Evolutionary conservation across 2,113 vertebrate genomes (phyloP), one percentile per base, ranked within the genome.

Genomic region (Tenrec ecaudatus): DNA sequence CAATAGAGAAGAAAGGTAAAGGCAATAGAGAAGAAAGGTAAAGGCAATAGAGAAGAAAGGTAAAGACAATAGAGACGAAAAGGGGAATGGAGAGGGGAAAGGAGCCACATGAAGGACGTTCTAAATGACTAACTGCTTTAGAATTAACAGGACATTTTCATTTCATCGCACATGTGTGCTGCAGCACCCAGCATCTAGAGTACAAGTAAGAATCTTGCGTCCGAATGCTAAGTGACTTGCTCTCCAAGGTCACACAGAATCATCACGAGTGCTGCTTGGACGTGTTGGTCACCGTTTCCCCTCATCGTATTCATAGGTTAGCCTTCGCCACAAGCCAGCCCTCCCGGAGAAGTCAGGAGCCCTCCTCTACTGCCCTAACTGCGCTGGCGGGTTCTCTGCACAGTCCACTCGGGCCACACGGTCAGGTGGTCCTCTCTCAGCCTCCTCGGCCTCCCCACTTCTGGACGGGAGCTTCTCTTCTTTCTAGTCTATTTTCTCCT

Each of bases 341-440:
- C 2, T 9, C 33, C 33, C 15, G 33, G n/a, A 1, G 27, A 77
- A 57, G 2, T 22, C 12, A 23, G 60, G 10, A 53, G 43, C 36
- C 6, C 31, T 83, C 62, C 47, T 6, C 47, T 47, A 0, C 40
- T 58, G 0, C 14, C 78, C 31, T 4, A 3, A 0, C 4, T 3
- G 20, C 14, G 77, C 47, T 4, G 1, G 20, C 31, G 17, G 20
- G 2, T 9, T 53, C 22, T 29, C 10, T 29, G 8, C 25, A 19
- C 25, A 77, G 20, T 22, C 29, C 17, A 75, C 36, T 20, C 23
- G 6, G 14, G 14, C 16, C 60, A 27, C 14, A 31, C 47, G 64
- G 29, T 38, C 11, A 1, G 0, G 19, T 1, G 2, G 3, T 7
- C 25, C 0, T 1, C 0, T 1, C n/a, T 40, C 57, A 36, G 33